These are phyloP conservation scores for Turritopsis rubra DNA, from an alignment of 30 jellyfish, hydroid and myxozoan genomes.

Conservation along the genomic window DNA sequence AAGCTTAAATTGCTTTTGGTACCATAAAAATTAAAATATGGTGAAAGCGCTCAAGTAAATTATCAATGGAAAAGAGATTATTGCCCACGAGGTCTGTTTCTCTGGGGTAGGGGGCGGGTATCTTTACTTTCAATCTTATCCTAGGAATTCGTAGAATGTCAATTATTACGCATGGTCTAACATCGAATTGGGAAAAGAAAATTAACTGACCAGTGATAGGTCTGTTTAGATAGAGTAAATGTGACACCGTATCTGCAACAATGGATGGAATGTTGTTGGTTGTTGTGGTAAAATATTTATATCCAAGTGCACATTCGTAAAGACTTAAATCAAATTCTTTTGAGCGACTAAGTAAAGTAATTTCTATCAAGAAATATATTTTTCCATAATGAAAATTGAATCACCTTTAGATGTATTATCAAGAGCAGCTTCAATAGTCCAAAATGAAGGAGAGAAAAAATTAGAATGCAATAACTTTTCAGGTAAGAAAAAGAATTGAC, in stretches of 20 bases:
- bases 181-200: neutral
- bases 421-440: slow-evolving; percentile 92
- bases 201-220: neutral
- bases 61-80: neutral
- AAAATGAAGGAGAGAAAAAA: slow-evolving; percentile 43
- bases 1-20: too few relatives aligned
- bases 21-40: too few relatives aligned
- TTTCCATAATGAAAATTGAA: slow-evolving; percentile 34
- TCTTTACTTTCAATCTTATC: neutral
- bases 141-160: slow-evolving; percentile 13
- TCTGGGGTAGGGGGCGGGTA: neutral
- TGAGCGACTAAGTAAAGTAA: neutral
- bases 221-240: neutral
- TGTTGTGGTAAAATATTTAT: neutral
- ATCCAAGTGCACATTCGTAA: neutral
- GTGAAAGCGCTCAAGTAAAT: too few relatives aligned
- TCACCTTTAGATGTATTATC: slow-evolving; percentile 95
- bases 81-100: neutral
- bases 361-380: neutral
- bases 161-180: slow-evolving; percentile 3
- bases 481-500: neutral
- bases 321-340: neutral
- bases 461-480: neutral
- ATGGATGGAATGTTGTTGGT: neutral
- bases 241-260: neutral